Conservation (phyloP, 1,140 invertebrate species). For the Pogonomyrmex californicus region DNA sequence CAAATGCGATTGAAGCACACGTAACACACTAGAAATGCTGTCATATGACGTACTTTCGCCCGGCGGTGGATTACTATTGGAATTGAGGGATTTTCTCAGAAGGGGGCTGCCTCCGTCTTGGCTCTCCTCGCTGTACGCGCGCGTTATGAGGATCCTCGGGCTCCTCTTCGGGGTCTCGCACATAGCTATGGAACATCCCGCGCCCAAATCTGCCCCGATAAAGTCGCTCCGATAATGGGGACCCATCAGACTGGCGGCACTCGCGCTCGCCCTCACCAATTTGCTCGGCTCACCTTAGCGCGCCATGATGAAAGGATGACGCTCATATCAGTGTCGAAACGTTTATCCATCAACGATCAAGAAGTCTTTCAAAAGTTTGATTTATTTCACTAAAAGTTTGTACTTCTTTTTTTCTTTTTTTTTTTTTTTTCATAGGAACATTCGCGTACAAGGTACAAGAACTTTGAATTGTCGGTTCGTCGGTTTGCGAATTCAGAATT, state of each 20-base stretch:
- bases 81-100: conserved; percentile 71
- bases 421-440: neutral
- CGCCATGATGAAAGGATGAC: conserved; percentile 55
- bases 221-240: conserved; percentile 81
- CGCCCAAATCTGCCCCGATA: conserved; percentile 61
- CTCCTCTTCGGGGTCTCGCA: conserved; percentile 86
- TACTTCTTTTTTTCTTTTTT: no score
- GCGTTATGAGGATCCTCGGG: conserved; percentile 90
- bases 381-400: neutral
- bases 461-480: neutral
- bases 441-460: neutral
- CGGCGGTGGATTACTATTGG: conserved; percentile 67
- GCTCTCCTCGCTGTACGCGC: conserved; percentile 91
- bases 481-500: neutral
- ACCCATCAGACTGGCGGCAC: conserved; percentile 81
- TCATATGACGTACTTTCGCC: conserved; percentile 78
- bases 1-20: conserved; percentile 8
- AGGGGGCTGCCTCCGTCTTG: conserved; percentile 81
- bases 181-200: conserved; percentile 66
- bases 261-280: conserved; percentile 82
- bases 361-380: neutral
- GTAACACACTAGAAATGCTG: conserved; percentile 27
- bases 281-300: conserved; percentile 77
- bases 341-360: conserved; percentile 48
- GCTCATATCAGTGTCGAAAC: conserved; percentile 53